A percentile compares a stretch with the other conserved stretches of the same genome.
These are phyloP conservation scores for Conchocele bisecta DNA, from an alignment of 2,888 invertebrate species.

Conservation along the genomic window DNA sequence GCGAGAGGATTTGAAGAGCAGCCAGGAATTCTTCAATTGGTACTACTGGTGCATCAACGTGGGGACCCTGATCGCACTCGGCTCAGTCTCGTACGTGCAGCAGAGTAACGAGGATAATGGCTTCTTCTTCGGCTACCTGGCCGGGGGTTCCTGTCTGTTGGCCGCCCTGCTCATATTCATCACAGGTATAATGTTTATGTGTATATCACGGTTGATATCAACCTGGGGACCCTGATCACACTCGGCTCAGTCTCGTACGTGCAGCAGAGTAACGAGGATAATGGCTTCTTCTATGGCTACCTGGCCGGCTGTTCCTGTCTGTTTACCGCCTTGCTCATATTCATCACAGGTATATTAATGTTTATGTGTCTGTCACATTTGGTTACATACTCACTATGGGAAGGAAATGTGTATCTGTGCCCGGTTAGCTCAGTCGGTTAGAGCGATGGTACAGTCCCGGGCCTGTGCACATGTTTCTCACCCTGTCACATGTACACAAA, in stretches of 20 bases:
- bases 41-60: constrained; percentile 84
- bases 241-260: constrained; percentile 82
- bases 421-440: no score
- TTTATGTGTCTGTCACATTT: no score
- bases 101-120: constrained; percentile 73
- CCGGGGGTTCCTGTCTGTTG: constrained; percentile 78
- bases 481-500: no score
- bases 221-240: constrained; percentile 83
- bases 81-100: constrained; percentile 82
- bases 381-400: no score
- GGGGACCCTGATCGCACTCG: constrained; percentile 83
- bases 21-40: constrained; percentile 83
- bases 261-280: constrained; percentile 77
- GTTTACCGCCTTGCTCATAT: constrained; percentile 78
- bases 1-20: constrained; percentile 76
- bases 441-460: no score
- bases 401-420: no score
- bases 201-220: no score
- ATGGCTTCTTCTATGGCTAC: constrained; percentile 82
- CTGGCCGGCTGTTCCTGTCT: constrained; percentile 80
- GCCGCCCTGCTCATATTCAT: constrained; percentile 81
- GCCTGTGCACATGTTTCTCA: no score
- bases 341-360: no score
- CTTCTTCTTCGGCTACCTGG: constrained; percentile 83
- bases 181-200: no score